phyloP scores from a whole-genome alignment of 2,888 invertebrate species.

The Xanthia togata region DNA sequence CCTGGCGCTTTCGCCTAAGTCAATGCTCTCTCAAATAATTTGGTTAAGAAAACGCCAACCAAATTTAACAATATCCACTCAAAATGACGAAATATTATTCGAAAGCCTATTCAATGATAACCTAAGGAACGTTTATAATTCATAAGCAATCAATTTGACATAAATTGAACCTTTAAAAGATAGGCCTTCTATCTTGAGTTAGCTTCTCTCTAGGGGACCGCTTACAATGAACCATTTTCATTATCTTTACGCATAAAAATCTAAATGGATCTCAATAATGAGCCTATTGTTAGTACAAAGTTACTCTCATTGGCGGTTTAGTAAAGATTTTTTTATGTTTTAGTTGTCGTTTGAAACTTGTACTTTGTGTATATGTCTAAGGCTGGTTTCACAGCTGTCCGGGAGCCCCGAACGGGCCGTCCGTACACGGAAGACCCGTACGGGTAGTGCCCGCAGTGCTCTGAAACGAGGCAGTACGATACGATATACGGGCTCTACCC shows the following conservation, averaged over 20 bases:
- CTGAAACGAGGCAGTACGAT: no score
- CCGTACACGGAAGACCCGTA: no score
- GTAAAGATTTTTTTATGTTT: neutral
- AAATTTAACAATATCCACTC: constrained; percentile 13
- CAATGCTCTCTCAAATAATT: constrained; percentile 15
- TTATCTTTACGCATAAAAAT: constrained; percentile 33
- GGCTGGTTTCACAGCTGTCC: no score
- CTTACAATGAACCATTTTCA: constrained; percentile 7
- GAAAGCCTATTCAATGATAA: constrained; percentile 30
- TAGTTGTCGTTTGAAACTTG: neutral
- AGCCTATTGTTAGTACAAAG: neutral
- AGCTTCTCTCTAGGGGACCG: constrained; percentile 2
- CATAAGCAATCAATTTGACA: constrained; percentile 40
- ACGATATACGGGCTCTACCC: no score
- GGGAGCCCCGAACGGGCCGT: no score
- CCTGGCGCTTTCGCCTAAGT: neutral
- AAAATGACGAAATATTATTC: constrained; percentile 17
- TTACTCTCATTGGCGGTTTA: neutral
- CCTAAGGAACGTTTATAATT: constrained; percentile 27
- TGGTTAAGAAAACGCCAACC: constrained; percentile 13
- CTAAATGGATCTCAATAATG: constrained; percentile 3
- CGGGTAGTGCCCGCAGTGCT: no score
- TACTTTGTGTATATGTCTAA: neutral
- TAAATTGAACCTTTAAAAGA: constrained; percentile 17
- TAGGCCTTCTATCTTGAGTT: constrained; percentile 23